These are phyloP conservation scores for Conomelus anceps DNA, from an alignment of 2,888 invertebrate genomes.

Conservation along the genomic window DNA sequence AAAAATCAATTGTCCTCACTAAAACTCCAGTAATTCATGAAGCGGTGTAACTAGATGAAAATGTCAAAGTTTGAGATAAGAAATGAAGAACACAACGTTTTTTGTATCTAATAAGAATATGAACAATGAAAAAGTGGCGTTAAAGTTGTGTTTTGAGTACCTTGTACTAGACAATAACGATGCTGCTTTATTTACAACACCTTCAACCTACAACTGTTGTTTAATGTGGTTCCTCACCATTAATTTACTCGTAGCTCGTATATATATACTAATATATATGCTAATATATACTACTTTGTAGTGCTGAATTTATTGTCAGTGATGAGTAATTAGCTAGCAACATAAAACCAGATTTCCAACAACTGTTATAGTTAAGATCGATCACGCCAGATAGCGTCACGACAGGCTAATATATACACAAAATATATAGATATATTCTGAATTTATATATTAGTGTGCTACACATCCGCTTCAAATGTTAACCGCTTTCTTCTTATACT, in stretches of 20 bases:
- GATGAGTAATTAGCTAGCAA: background rate
- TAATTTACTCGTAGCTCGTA: background rate
- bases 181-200: background rate
- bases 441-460: background rate
- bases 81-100: too few relatives aligned
- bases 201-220: background rate
- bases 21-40: too few relatives aligned
- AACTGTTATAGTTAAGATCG: background rate
- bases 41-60: too few relatives aligned
- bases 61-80: too few relatives aligned
- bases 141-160: too few relatives aligned
- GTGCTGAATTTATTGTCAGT: background rate
- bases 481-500: background rate
- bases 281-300: too few relatives aligned
- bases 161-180: background rate
- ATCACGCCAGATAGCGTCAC: background rate
- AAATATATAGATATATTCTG: background rate
- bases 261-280: too few relatives aligned
- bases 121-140: too few relatives aligned
- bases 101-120: too few relatives aligned
- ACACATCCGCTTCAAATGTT: background rate
- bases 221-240: background rate
- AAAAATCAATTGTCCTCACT: too few relatives aligned
- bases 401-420: background rate
- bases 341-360: background rate